Conservation (phyloP, 2,113 vertebrate genomes). For the Emydura subglobosa region DNA sequence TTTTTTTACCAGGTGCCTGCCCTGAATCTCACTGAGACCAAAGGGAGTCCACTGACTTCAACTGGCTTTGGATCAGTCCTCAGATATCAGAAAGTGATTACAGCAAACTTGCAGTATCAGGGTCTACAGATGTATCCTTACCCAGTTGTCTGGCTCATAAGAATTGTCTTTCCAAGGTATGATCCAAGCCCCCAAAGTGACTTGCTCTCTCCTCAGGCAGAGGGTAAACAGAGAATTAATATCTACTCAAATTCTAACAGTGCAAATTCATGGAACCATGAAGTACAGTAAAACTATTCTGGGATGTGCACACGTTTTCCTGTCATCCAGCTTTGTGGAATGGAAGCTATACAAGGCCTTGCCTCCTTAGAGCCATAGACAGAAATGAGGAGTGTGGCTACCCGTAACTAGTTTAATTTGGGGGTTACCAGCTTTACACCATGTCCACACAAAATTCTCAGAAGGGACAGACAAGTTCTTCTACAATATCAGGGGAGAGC, state of each 20-base stretch:
- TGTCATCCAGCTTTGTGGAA: neutral
- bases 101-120: neutral
- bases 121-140: neutral
- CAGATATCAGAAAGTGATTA: neutral
- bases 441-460: neutral
- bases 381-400: neutral
- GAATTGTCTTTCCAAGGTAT: neutral
- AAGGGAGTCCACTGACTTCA: neutral
- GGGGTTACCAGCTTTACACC: neutral
- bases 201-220: neutral
- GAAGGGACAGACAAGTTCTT: neutral
- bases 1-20: neutral
- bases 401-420: neutral
- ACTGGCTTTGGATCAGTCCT: neutral
- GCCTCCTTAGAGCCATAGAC: rapidly evolving
- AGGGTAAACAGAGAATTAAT: neutral
- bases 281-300: neutral
- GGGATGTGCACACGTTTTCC: too few relatives aligned
- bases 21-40: rapidly evolving
- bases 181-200: neutral
- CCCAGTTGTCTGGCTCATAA: neutral
- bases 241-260: neutral
- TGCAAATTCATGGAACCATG: neutral
- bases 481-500: neutral
- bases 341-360: neutral